Base-by-base conservation (phyloP, 2,797 vertebrate species). In the Neostethus bicornis region DNA sequence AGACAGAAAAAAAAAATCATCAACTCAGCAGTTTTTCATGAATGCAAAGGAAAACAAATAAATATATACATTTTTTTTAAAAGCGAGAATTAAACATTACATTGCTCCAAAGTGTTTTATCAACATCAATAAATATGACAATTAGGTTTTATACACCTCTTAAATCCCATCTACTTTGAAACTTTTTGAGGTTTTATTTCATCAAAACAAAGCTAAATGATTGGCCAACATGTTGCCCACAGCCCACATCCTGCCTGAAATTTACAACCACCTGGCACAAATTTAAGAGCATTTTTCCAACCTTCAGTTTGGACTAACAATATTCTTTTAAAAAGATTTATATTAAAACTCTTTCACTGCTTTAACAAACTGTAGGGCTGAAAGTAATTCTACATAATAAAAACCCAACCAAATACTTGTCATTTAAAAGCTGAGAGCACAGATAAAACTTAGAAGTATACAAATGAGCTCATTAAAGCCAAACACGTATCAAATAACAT, bases 11-110 rank as follows among this genome's bases (percentile, higher is more conserved):
- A 4, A 73, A 63, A 83, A 92, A 92, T 80, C 72, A 83, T 89
- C 81, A 89, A 83, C 82, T 93, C 87, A 89, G 90, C 86, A 84
- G 60, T 86, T 90, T n/a, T 87, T 37, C 50, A 73, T 35, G 53
- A 34, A 77, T 61, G 23, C 31, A 69, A 7, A 49, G 26, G 16
- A 39, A 39, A 47, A 62, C 54, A 45, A 46, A 57, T 8, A 10
- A 16, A 5, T 3, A 5, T n/a, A n/a, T n/a, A n/a, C n/a, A n/a
- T n/a, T n/a, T n/a, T n/a, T n/a, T n/a, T n/a, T n/a, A n/a, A n/a
- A n/a, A n/a, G n/a, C n/a, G n/a, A n/a, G n/a, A n/a, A n/a, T n/a
- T n/a, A n/a, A n/a, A n/a, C n/a, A n/a, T n/a, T n/a, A n/a, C n/a
- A n/a, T n/a, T 45, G 35, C 3, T n/a, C 4, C 3, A 17, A 9